Percentiles rank a stretch among this genome's conserved stretches.
phyloP scores from a whole-genome alignment of 1,140 invertebrate genomes.

The Cephus cinctus region DNA sequence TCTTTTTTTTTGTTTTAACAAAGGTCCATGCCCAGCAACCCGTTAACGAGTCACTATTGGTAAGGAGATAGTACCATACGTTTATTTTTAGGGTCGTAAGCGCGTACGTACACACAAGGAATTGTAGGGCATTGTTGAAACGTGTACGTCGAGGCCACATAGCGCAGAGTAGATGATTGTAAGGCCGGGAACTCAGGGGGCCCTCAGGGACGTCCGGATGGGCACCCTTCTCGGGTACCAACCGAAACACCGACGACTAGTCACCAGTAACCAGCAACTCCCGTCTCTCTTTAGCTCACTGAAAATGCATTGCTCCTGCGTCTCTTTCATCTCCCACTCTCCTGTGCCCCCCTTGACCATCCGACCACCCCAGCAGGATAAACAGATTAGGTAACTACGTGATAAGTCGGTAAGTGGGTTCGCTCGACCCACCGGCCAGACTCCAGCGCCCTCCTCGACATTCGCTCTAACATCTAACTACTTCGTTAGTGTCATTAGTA shows the following conservation, averaged over 20 bases:
- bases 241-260: constrained; percentile 5
- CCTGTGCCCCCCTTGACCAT: too few relatives aligned
- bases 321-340: constrained; percentile 12
- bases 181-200: too few relatives aligned
- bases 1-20: too few relatives aligned
- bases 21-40: too few relatives aligned
- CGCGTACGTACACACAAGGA: too few relatives aligned
- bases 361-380: constrained; percentile 51
- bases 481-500: constrained; percentile 57
- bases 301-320: too few relatives aligned
- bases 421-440: constrained; percentile 39
- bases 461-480: constrained; percentile 54
- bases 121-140: too few relatives aligned
- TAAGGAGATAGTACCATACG: too few relatives aligned
- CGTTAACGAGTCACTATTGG: too few relatives aligned
- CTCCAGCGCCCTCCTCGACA: constrained; percentile 33
- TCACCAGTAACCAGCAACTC: constrained; percentile 14
- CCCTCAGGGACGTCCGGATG: constrained; percentile 47
- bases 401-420: constrained; percentile 59
- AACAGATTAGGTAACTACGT: constrained; percentile 59
- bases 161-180: constrained; percentile 39
- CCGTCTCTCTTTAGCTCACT: constrained; percentile 9
- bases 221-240: constrained; percentile 36
- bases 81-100: too few relatives aligned
- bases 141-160: constrained; percentile 14